Conservation (phyloP, 2,797 vertebrate species). For the Takifugu ocellatus region DNA sequence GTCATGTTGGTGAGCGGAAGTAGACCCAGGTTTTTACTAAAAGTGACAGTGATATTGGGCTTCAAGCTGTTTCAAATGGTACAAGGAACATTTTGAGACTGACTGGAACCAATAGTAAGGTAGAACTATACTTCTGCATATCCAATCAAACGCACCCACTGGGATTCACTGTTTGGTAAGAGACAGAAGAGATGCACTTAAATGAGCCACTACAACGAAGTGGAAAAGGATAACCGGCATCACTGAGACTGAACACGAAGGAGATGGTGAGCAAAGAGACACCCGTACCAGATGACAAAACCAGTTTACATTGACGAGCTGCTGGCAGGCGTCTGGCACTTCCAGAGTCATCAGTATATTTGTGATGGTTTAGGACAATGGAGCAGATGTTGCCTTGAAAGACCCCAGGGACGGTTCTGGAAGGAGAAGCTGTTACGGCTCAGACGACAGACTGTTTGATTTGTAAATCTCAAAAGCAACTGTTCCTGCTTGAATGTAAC, state of each 20-base stretch:
- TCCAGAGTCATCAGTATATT: background rate
- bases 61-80: no score
- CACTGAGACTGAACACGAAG: background rate
- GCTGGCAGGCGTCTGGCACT: constrained; percentile 4
- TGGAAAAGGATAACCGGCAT: background rate
- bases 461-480: background rate
- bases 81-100: no score
- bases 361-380: background rate
- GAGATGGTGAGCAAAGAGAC: background rate
- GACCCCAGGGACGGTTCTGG: constrained; percentile 1
- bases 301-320: background rate
- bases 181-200: no score
- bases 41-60: no score
- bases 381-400: constrained; percentile 18
- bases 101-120: no score
- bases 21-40: no score
- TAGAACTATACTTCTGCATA: no score
- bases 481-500: background rate
- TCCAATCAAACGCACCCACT: no score
- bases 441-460: no score
- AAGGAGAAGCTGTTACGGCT: background rate
- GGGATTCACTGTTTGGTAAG: no score
- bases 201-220: background rate
- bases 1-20: no score
- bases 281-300: background rate